Percentiles rank a stretch among this genome's conserved stretches.
These are phyloP conservation scores for Oreochromis mossambicus DNA, from an alignment of 2,797 vertebrate genomes.

Conservation along the genomic window DNA sequence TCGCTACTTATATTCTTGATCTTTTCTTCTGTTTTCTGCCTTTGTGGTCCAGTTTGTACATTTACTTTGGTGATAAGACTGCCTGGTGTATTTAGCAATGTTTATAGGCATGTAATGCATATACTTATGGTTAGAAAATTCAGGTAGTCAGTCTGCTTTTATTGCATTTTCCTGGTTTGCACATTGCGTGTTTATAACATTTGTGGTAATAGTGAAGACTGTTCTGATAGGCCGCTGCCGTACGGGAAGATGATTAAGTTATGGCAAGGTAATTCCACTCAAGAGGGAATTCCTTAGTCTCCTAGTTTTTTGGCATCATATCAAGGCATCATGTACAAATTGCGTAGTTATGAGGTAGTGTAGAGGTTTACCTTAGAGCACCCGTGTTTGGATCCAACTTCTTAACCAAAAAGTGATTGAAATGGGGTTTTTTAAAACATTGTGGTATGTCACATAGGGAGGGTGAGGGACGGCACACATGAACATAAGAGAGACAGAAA, in stretches of 20 bases:
- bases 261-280: background rate
- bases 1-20: constrained; percentile 5
- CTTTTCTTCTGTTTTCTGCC: background rate
- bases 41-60: background rate
- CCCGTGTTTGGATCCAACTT: background rate
- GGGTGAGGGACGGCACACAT: background rate
- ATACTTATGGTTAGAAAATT: background rate
- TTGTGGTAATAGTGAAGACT: background rate
- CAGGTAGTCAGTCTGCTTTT: background rate
- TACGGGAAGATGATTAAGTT: background rate
- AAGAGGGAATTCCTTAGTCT: background rate
- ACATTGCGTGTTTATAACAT: background rate
- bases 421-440: background rate
- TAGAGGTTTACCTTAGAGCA: background rate
- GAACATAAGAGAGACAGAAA: background rate
- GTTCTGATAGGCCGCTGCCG: background rate
- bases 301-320: background rate
- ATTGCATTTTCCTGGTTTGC: background rate
- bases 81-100: constrained; percentile 5
- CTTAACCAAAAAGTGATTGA: background rate
- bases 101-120: background rate
- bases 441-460: background rate
- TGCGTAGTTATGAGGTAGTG: background rate
- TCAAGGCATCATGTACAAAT: background rate
- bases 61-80: constrained; percentile 1